Percentiles rank a stretch among this genome's conserved stretches.
These are phyloP conservation scores for Micronisus gabar DNA, from an alignment of 2,113 vertebrate genomes.

Conservation along the genomic window DNA sequence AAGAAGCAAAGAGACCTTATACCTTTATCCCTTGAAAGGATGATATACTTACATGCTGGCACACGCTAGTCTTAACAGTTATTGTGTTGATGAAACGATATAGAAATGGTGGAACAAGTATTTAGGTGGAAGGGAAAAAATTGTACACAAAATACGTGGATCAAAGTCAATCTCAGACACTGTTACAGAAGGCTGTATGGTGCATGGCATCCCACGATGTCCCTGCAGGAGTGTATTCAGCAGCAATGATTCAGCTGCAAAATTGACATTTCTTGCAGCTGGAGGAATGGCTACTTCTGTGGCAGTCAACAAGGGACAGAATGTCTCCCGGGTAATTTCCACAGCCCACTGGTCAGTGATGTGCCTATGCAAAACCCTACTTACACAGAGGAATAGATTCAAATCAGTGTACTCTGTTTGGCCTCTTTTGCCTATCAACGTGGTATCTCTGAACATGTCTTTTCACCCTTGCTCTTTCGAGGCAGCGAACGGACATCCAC, in stretches of 20 bases:
- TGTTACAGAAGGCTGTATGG: not conserved
- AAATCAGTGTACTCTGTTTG: not conserved
- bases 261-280: not conserved
- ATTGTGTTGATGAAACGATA: not conserved
- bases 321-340: not conserved
- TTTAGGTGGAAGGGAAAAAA: not conserved
- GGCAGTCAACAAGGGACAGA: not conserved
- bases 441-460: not conserved
- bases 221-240: not conserved
- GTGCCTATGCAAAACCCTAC: not conserved
- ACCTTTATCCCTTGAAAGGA: not conserved
- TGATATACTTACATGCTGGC: not conserved
- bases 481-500: not conserved
- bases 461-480: not conserved
- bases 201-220: not conserved
- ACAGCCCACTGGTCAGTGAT: not conserved
- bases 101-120: not conserved
- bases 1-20: not conserved
- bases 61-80: not conserved
- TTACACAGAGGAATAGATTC: not conserved
- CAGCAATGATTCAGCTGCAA: not conserved
- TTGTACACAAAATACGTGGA: not conserved
- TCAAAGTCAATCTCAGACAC: not conserved
- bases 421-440: not conserved
- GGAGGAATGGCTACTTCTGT: not conserved